These are phyloP conservation scores for Trachemys scripta DNA, from an alignment of 2,113 vertebrate genomes.

Conservation along the genomic window DNA sequence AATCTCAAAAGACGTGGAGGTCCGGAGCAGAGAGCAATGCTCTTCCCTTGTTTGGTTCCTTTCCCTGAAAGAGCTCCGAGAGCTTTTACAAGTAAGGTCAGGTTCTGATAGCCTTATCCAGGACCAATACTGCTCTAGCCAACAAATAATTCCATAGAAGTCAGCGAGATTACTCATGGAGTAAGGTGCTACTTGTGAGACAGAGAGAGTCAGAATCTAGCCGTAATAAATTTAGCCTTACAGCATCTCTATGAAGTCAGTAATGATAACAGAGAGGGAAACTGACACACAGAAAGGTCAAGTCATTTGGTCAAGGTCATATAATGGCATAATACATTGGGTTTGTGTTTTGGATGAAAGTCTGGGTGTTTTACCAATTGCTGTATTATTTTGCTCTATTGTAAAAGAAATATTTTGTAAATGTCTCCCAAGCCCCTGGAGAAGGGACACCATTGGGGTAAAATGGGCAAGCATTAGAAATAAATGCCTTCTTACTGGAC, in stretches of 20 bases:
- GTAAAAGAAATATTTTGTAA: background rate
- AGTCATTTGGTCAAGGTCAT: constrained; percentile 60
- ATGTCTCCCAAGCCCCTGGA: background rate
- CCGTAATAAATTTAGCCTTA: constrained; percentile 59
- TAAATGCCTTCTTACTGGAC: background rate
- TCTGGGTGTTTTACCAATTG: background rate
- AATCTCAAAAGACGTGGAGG: background rate
- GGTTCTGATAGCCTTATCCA: background rate
- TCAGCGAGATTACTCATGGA: constrained; percentile 36
- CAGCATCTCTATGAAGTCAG: background rate
- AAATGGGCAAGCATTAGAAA: background rate
- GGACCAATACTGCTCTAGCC: constrained; percentile 31
- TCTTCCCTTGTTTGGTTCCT: background rate
- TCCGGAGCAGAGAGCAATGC: background rate
- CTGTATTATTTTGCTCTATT: background rate
- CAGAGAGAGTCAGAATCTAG: constrained; percentile 12
- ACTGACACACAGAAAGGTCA: constrained; percentile 62
- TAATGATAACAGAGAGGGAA: constrained; percentile 56
- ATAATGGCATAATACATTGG: constrained; percentile 5
- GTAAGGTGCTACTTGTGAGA: background rate
- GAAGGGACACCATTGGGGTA: background rate
- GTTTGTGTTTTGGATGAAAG: background rate
- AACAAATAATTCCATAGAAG: background rate
- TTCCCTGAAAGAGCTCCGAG: background rate
- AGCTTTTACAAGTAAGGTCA: background rate